Base-by-base conservation (phyloP, 2,797 vertebrate species). In the Brotula barbata region DNA sequence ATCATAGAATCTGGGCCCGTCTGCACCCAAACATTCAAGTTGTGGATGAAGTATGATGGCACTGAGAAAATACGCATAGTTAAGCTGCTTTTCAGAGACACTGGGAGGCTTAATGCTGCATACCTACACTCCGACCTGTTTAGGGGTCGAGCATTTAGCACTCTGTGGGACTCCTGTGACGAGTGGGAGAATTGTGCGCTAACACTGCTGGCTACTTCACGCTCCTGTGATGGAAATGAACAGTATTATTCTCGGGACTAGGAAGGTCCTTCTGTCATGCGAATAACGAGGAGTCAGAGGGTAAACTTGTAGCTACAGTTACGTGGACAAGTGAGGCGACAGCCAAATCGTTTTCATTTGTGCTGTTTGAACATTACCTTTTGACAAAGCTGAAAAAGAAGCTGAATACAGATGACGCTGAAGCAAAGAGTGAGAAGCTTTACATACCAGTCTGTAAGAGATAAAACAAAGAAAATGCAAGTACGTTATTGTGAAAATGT, bases 381-480 rank as follows among this genome's bases (percentile, higher is more conserved):
- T 39, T n/a, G 2, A 28, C 3, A 23, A 45, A 23, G 19, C 28
- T 40, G 15, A 17, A 13, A 25, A 48, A 54, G 21, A 14, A 61
- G 34, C 20, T 8, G 36, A 42, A 64, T 3, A 47, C 16, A 34
- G 21, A 13, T 34, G 15, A 40, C 25, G 53, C 16, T 20, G 25
- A 61, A 59, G 37, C 33, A 54, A 17, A 56, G 41, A 65, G 17
- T 39, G 42, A 50, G 48, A 40, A 51, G 21, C 21, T 54, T 66
- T 64, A 13, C 16, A 43, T 66, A 44, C 7, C 43, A 57, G 7
- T n/a, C 54, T 28, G 51, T 21, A 25, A 44, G 55, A 54, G 19
- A 72, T 40, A 31, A 40, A 60, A n/a, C 36, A 39, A 51, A 67
- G 13, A 33, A 25, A 47, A 46, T 48, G 1, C 25, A 51, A 7